Percentiles rank a stretch among this genome's conserved stretches.
These are phyloP conservation scores for Cavia porcellus DNA, from an alignment of 2,113 vertebrate species.

Conservation along the genomic window DNA sequence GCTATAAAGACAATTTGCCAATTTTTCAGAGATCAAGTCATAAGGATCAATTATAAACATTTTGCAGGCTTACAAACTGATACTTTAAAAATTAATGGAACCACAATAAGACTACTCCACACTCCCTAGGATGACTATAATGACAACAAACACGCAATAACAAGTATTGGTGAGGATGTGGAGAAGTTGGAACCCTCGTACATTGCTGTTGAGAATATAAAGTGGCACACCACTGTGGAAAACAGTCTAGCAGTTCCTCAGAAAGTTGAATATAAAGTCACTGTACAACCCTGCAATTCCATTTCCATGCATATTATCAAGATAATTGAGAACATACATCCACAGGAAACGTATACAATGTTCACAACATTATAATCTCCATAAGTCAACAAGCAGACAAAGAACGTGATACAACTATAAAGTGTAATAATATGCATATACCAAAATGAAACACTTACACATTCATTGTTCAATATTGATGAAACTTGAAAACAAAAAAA, in stretches of 20 bases:
- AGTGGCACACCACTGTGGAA: background rate
- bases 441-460: background rate
- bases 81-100: slow-evolving; percentile 17
- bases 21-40: slow-evolving; percentile 13
- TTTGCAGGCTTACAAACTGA: slow-evolving; percentile 16
- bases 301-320: background rate
- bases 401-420: background rate
- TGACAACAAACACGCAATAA: slow-evolving; percentile 35
- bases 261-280: background rate
- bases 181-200: background rate
- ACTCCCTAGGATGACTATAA: background rate
- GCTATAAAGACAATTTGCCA: slow-evolving; percentile 11
- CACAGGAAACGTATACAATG: background rate
- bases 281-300: background rate
- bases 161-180: background rate
- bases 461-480: background rate
- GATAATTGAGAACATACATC: background rate
- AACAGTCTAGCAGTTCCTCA: background rate
- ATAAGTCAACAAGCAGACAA: background rate
- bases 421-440: background rate
- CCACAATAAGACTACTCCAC: background rate
- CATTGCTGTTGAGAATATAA: background rate
- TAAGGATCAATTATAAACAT: background rate
- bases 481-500: slow-evolving; percentile 5
- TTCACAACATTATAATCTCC: background rate